Evolutionary conservation across 2,888 invertebrate species (phyloP).

Genomic region (Lypha dubia): DNA sequence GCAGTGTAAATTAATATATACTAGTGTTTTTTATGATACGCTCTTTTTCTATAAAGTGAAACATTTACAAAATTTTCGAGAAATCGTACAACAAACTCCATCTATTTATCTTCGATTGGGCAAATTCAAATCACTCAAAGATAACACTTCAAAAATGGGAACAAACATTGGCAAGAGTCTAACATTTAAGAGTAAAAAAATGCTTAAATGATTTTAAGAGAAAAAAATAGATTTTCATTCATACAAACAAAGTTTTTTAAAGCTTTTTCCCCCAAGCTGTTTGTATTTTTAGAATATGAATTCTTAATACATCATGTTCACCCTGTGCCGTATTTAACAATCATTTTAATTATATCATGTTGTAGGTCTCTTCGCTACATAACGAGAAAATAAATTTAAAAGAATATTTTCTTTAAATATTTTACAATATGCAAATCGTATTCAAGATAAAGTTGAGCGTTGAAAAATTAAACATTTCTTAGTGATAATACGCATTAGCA

Average conservation of each 20-base stretch:
- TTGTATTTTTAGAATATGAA: constrained; percentile 18
- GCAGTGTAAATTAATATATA: too few species aligned
- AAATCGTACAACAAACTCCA: too few species aligned
- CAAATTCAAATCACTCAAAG: background rate
- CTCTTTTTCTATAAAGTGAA: too few species aligned
- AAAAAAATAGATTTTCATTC: background rate
- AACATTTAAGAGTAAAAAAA: constrained; percentile 7
- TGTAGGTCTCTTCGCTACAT: background rate
- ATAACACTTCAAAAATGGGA: background rate
- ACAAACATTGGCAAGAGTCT: background rate
- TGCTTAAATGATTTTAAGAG: background rate
- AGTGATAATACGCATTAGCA: too few species aligned
- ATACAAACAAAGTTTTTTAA: background rate
- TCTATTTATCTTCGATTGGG: too few species aligned
- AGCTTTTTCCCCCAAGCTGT: constrained; percentile 7
- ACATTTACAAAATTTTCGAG: too few species aligned
- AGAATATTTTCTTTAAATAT: too few species aligned
- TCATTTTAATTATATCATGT: background rate
- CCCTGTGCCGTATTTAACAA: background rate
- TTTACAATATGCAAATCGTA: too few species aligned
- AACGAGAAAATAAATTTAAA: background rate
- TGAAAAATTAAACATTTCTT: too few species aligned
- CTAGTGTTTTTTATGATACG: too few species aligned
- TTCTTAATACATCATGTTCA: background rate
- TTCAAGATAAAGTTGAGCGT: too few species aligned